Conservation (phyloP, 1,140 invertebrate species). For the Oscheius sp. region DNA sequence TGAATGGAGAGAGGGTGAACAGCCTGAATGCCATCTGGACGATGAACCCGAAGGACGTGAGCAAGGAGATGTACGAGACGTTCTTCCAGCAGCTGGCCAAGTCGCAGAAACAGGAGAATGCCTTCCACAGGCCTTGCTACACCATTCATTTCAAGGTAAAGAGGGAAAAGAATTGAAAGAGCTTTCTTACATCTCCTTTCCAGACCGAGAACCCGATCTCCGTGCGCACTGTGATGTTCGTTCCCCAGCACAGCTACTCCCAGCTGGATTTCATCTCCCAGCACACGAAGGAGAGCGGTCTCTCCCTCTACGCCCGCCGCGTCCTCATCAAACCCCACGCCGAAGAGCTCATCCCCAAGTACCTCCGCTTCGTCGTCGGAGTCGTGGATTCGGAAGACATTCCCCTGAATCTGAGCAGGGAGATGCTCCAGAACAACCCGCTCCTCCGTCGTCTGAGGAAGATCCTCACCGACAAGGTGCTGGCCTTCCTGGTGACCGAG, state of each 20-base stretch:
- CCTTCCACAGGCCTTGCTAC: conserved; percentile 57
- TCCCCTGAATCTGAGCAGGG: conserved; percentile 90
- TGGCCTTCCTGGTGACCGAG: conserved; percentile 82
- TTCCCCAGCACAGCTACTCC: conserved; percentile 77
- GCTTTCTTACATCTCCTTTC: conserved; percentile 16
- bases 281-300: conserved; percentile 68
- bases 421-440: conserved; percentile 86
- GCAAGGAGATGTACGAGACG: conserved; percentile 79
- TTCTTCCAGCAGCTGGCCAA: conserved; percentile 67
- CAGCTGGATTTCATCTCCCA: conserved; percentile 84
- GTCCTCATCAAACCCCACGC: conserved; percentile 51
- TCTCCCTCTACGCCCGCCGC: conserved; percentile 75
- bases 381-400: conserved; percentile 97
- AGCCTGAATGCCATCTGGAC: conserved; percentile 86
- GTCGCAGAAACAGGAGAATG: conserved; percentile 48
- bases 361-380: conserved; percentile 66
- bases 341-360: conserved; percentile 37
- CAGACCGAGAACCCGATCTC: conserved; percentile 84
- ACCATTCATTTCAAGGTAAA: conserved; percentile 63
- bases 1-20: conserved; percentile 84
- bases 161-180: not conserved
- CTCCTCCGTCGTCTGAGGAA: conserved; percentile 81
- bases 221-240: conserved; percentile 84
- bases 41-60: conserved; percentile 82
- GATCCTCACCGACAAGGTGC: conserved; percentile 77